Conservation (phyloP, 2,797 vertebrate genomes). For the Margarornis squamiger region DNA sequence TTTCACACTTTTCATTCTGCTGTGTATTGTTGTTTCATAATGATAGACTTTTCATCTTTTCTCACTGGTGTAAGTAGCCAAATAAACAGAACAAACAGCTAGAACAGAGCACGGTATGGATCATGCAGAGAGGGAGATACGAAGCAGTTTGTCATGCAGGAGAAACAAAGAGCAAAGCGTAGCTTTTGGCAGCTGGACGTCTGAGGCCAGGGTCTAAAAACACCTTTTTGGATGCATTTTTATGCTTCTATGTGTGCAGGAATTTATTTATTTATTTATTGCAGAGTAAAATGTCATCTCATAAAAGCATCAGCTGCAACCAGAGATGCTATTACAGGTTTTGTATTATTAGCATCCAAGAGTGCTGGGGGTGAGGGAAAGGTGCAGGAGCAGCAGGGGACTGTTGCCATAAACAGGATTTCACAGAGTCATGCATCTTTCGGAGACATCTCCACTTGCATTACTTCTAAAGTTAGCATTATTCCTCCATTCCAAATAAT, state of each 20-base stretch:
- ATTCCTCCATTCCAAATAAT: conserved; percentile 70
- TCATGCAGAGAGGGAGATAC: not conserved
- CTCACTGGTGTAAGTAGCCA: not conserved
- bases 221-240: not conserved
- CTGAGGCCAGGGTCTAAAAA: not conserved
- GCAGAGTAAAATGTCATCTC: conserved; percentile 31
- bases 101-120: not conserved
- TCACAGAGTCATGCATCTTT: conserved; percentile 59
- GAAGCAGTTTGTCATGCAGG: not conserved
- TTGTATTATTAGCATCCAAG: conserved; percentile 63
- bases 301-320: conserved; percentile 56
- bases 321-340: conserved; percentile 59
- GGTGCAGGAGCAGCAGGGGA: conserved; percentile 40
- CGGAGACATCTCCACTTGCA: conserved; percentile 10
- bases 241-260: not conserved
- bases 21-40: not conserved
- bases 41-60: not conserved
- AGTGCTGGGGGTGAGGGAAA: conserved; percentile 14
- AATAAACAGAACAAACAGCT: not conserved
- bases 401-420: conserved; percentile 65
- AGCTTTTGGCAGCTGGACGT: not conserved
- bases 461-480: conserved; percentile 72
- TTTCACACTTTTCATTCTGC: not conserved
- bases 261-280: not conserved
- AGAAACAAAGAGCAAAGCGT: not conserved